Percentiles rank a stretch among this genome's conserved stretches.
Conservation (phyloP, 2,113 vertebrate genomes). For the Pedionomus torquatus region DNA sequence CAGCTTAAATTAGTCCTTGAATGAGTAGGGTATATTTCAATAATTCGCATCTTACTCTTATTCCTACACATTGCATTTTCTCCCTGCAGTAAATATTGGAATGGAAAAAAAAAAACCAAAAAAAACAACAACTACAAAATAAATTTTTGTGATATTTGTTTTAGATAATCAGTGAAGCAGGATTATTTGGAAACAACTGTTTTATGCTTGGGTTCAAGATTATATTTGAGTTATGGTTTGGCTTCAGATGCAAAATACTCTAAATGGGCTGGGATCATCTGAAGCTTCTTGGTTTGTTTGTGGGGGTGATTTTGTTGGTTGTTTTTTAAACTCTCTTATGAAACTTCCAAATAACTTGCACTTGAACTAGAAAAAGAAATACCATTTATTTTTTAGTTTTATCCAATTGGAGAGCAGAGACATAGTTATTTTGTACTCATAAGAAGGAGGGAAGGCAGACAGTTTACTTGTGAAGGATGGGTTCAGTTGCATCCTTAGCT, state of each 20-base stretch:
- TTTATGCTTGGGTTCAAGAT: neutral
- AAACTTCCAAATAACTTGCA: neutral
- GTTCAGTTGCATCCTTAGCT: neutral
- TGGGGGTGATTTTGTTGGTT: rapidly evolving
- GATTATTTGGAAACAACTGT: neutral
- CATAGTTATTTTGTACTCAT: neutral
- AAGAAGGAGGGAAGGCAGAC: neutral
- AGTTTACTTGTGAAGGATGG: neutral
- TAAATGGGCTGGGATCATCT: rapidly evolving
- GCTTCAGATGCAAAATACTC: neutral
- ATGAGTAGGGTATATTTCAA: neutral
- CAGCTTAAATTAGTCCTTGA: neutral
- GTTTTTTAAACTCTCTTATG: neutral
- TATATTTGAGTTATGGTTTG: neutral
- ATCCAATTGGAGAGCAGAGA: neutral
- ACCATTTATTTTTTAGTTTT: neutral
- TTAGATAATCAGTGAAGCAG: neutral
- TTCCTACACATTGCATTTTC: neutral
- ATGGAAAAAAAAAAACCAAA: no score
- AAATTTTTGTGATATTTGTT: neutral
- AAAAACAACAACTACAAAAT: neutral
- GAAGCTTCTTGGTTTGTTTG: neutral
- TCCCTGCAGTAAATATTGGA: neutral
- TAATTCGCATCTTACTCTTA: neutral
- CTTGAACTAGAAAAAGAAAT: neutral